These are phyloP conservation scores for Zaprionus capensis DNA, from an alignment of 1,140 invertebrate genomes.

Conservation along the genomic window DNA sequence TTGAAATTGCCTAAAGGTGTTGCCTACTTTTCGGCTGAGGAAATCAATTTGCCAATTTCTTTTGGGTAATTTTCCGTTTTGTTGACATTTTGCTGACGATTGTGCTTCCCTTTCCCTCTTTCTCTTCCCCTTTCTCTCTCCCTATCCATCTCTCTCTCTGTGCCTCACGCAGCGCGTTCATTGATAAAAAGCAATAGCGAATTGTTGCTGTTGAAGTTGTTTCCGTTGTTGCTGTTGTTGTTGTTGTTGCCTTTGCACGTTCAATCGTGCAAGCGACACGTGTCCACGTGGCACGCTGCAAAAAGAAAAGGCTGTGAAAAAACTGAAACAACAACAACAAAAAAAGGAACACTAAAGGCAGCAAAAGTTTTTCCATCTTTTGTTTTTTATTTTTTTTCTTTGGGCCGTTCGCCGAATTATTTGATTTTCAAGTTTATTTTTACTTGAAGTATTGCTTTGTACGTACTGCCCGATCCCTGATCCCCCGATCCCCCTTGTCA, in stretches of 20 bases:
- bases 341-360: conserved; percentile 20
- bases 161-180: not conserved
- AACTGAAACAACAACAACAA: conserved; percentile 31
- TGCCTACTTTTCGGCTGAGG: conserved; percentile 6
- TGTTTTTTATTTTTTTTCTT: conserved; percentile 39
- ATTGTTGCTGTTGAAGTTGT: conserved; percentile 5
- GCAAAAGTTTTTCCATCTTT: conserved; percentile 63
- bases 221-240: conserved; percentile 8
- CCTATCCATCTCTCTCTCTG: not conserved
- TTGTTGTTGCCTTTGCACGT: conserved; percentile 52
- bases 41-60: conserved; percentile 31
- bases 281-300: conserved; percentile 30
- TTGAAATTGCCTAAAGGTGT: not conserved
- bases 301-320: conserved; percentile 5
- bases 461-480: not conserved
- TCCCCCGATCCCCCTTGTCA: not conserved
- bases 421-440: conserved; percentile 66
- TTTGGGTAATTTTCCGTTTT: conserved; percentile 19
- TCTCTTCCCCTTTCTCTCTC: not conserved
- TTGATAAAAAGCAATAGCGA: conserved; percentile 34
- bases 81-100: conserved; percentile 1
- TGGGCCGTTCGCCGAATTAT: conserved; percentile 51
- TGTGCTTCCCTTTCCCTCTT: not conserved
- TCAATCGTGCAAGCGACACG: conserved; percentile 18
- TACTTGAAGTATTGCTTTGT: conserved; percentile 23